These are phyloP conservation scores for Brachionus angularis DNA, from an alignment of 1,140 invertebrate species.

Conservation along the genomic window DNA sequence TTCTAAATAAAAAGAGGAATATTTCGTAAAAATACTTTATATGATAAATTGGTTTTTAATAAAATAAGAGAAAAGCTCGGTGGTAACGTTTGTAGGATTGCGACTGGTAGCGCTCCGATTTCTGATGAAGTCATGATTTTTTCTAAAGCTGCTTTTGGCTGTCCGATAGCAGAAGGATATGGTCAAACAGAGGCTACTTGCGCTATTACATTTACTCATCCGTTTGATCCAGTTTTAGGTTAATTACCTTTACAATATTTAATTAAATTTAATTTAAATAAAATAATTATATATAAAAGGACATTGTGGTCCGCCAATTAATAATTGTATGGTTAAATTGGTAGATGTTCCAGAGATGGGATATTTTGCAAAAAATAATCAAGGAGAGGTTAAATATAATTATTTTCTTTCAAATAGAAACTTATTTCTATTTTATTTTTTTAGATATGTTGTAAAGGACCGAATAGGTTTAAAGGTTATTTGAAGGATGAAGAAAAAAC, in stretches of 20 bases:
- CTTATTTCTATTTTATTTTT: background rate
- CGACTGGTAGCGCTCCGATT: constrained; percentile 88
- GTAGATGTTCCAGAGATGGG: constrained; percentile 96
- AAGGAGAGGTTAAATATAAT: constrained; percentile 56
- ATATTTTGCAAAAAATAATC: constrained; percentile 69
- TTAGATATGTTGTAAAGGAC: constrained; percentile 75
- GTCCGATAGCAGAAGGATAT: constrained; percentile 75
- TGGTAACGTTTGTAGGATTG: constrained; percentile 75
- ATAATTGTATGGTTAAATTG: constrained; percentile 85
- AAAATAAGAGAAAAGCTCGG: constrained; percentile 85
- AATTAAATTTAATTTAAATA: constrained; percentile 67
- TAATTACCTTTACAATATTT: constrained; percentile 63
- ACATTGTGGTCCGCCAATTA: constrained; percentile 86
- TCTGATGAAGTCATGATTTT: constrained; percentile 89
- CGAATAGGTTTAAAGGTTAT: constrained; percentile 71
- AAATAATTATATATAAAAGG: constrained; percentile 61
- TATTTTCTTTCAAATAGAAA: too few species aligned
- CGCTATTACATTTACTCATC: constrained; percentile 58
- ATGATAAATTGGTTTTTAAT: constrained; percentile 76
- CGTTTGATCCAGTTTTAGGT: constrained; percentile 68
- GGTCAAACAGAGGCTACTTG: constrained; percentile 94
- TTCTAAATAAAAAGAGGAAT: constrained; percentile 34
- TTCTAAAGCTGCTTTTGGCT: constrained; percentile 83
- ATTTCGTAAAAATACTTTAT: constrained; percentile 34
- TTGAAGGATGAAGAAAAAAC: constrained; percentile 61